These are phyloP conservation scores for Vidua macroura DNA, from an alignment of 2,113 vertebrate species.

Conservation along the genomic window DNA sequence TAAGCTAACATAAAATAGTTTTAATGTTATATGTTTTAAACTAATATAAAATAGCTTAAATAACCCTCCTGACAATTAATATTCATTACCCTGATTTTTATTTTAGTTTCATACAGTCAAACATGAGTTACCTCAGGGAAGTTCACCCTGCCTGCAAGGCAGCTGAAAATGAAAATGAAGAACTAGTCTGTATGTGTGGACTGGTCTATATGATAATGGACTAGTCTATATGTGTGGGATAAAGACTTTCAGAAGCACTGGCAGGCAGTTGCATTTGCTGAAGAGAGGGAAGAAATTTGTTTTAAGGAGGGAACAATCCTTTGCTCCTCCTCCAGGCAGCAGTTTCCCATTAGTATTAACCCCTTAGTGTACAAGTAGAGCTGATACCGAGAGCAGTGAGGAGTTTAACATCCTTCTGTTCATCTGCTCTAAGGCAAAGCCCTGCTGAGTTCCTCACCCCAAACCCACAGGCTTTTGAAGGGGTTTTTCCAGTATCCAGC, in stretches of 20 bases:
- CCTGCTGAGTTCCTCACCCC: neutral
- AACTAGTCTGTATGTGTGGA: neutral
- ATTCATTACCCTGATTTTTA: neutral
- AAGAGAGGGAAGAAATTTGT: neutral
- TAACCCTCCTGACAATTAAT: neutral
- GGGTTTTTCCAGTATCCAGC: neutral
- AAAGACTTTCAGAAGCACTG: neutral
- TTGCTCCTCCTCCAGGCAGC: neutral
- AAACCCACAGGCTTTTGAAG: neutral
- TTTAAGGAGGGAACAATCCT: neutral
- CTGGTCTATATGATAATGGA: neutral
- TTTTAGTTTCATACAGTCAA: neutral
- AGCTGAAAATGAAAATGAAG: neutral
- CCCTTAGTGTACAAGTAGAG: neutral
- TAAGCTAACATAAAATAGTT: neutral
- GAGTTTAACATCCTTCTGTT: neutral
- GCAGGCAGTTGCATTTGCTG: neutral
- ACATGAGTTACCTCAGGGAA: neutral
- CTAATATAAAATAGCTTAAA: conserved; percentile 3
- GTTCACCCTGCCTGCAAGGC: neutral
- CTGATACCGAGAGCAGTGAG: neutral
- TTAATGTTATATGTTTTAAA: neutral
- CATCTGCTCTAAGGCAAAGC: neutral
- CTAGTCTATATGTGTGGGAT: neutral
- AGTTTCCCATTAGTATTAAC: neutral